Conservation (phyloP, 2,113 vertebrate species). For the Pontoporia blainvillei region DNA sequence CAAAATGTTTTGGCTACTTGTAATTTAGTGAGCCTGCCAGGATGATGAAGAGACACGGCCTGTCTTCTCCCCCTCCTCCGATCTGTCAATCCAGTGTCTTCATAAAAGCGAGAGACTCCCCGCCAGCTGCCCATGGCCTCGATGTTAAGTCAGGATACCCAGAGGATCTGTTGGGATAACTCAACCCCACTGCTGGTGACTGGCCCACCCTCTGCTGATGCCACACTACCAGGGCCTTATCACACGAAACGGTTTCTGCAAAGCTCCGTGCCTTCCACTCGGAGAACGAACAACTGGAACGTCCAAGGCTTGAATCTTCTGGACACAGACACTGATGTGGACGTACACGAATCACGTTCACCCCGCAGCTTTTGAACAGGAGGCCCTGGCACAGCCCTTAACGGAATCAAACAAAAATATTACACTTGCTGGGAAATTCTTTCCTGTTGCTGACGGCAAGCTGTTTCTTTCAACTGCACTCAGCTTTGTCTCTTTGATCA, state of each 20-base stretch:
- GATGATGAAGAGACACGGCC: background rate
- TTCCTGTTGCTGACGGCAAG: background rate
- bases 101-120: conserved; percentile 21
- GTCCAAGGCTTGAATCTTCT: conserved; percentile 59
- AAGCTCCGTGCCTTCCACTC: conserved; percentile 15
- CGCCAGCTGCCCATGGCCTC: conserved; percentile 1
- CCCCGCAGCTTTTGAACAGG: background rate
- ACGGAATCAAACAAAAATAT: background rate
- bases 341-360: conserved; percentile 56
- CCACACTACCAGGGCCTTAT: fast-evolving
- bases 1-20: conserved; percentile 41
- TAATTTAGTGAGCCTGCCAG: conserved; percentile 47
- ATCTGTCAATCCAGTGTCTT: conserved; percentile 1
- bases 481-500: conserved; percentile 7
- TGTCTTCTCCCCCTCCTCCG: background rate
- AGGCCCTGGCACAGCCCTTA: conserved; percentile 53
- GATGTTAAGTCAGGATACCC: conserved; percentile 39
- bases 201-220: conserved; percentile 20
- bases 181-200: background rate
- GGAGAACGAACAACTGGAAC: conserved; percentile 50
- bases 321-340: background rate
- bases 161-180: conserved; percentile 28
- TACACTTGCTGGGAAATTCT: background rate
- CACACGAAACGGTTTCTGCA: background rate
- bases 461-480: background rate